Evolutionary conservation across 2,888 invertebrate genomes (phyloP), one percentile per base, ranked within the genome.

Genomic region (Zhuqinia jingwanae): DNA sequence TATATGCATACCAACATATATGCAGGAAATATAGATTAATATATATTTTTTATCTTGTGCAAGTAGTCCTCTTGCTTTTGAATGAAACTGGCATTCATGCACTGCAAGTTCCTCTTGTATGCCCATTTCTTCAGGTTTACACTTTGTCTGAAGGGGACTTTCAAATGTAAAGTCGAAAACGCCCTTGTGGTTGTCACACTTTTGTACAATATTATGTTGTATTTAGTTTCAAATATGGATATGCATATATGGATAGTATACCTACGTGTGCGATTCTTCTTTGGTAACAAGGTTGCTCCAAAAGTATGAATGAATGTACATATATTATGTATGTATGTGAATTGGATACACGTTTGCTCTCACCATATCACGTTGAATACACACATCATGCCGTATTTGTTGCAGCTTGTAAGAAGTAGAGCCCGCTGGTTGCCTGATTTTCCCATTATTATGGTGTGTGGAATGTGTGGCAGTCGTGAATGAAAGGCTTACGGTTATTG

Each of bases 111-210:
- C 6, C 47, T 45, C n/a, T 45, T 50, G 45, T 25, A 25, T 47
- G 45, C 68, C 15, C 25, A 47, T 5, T 47, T 68, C 22, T 25
- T 25, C 70, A 70, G 70, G 22, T 70, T 70, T 15, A 15, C 27
- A 0, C 0, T n/a, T 13, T 47, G 47, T 17, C 47, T n/a, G 50
- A 50, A 36, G 1, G 36, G 11, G 81, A 73, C n/a, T n/a, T n/a
- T n/a, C n/a, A 73, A 81, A 73, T 58, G 45, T 47, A 81, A 73
- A 81, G 60, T 73, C 20, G 58, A n/a, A n/a, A n/a, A 81, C 73
- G 27, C 6, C 70, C 13, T 73, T 42, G 70, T 70, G 17, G 60
- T 80, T 25, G 56, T 80, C 80, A 80, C 58, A 36, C 22, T 65
- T 63, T n/a, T 79, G 3, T 20, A 15, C 3, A 36, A 45, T 65